Conservation (phyloP, 2,113 vertebrate species). For the Salminus brasiliensis region DNA sequence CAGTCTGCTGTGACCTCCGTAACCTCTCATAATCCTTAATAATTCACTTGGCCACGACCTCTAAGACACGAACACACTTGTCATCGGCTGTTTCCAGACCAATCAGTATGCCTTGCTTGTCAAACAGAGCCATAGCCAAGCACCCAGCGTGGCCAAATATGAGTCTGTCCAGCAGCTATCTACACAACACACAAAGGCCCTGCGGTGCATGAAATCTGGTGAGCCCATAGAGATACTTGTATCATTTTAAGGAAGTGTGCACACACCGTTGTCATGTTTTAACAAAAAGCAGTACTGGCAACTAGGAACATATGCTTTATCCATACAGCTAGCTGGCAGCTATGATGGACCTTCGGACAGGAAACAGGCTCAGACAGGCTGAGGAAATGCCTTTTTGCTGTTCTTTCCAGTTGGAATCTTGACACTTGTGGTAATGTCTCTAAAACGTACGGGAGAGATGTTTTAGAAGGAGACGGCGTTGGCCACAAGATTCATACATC, state of each 20-base stretch:
- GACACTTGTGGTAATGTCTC: background rate
- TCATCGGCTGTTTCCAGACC: background rate
- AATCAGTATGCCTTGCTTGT: background rate
- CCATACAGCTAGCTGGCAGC: background rate
- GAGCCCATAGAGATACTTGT: slow-evolving; percentile 28
- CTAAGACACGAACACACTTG: background rate
- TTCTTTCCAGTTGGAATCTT: background rate
- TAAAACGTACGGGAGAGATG: background rate
- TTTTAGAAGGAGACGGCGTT: background rate
- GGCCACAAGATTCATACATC: background rate
- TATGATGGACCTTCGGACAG: slow-evolving; percentile 2
- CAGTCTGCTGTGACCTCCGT: background rate
- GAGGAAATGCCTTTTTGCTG: background rate
- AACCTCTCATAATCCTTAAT: background rate
- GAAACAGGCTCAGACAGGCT: background rate
- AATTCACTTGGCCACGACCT: background rate
- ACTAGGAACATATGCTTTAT: background rate
- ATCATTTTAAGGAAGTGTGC: slow-evolving; percentile 14
- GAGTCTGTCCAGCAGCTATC: background rate
- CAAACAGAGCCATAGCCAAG: background rate
- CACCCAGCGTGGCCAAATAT: background rate
- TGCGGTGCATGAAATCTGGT: background rate
- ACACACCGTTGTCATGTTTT: slow-evolving; percentile 3
- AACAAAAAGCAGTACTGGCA: slow-evolving; percentile 5
- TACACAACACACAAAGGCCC: slow-evolving; percentile 3